phyloP scores from a whole-genome alignment of 2,113 vertebrate genomes.

The Erythrocercus mccallii region DNA sequence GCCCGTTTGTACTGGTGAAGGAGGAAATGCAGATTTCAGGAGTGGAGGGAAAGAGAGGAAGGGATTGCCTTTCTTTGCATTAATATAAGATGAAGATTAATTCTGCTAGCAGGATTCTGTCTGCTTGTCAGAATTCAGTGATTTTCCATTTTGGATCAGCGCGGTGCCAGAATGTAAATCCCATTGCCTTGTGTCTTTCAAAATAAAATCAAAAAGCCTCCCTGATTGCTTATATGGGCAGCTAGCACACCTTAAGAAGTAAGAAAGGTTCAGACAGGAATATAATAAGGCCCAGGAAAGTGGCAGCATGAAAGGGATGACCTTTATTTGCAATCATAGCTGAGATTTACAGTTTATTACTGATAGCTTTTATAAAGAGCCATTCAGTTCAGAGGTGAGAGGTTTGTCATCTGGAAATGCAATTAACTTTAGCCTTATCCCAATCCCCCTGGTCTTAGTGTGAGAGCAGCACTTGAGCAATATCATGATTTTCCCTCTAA shows the following conservation, averaged over 20 bases:
- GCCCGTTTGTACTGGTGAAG: not conserved
- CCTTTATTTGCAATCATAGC: constrained; percentile 90
- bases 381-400: constrained; percentile 89
- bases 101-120: constrained; percentile 8
- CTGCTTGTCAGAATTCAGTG: constrained; percentile 18
- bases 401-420: constrained; percentile 90
- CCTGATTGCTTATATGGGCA: constrained; percentile 67
- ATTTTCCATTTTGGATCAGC: constrained; percentile 37
- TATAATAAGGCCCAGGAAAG: constrained; percentile 78
- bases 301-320: constrained; percentile 82
- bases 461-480: constrained; percentile 74
- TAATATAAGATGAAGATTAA: constrained; percentile 43
- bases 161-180: constrained; percentile 67
- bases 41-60: not conserved
- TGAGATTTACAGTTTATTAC: constrained; percentile 91
- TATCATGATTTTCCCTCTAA: constrained; percentile 71
- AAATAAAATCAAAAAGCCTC: constrained; percentile 56
- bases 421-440: constrained; percentile 88
- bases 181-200: constrained; percentile 59
- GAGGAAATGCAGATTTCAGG: not conserved
- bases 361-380: constrained; percentile 91
- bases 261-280: constrained; percentile 73
- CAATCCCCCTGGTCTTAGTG: constrained; percentile 81
- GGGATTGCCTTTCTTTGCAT: constrained; percentile 37
- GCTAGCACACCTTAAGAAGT: constrained; percentile 76